Base-by-base conservation (phyloP, 2,888 invertebrate genomes). In the Papilio protenor region DNA sequence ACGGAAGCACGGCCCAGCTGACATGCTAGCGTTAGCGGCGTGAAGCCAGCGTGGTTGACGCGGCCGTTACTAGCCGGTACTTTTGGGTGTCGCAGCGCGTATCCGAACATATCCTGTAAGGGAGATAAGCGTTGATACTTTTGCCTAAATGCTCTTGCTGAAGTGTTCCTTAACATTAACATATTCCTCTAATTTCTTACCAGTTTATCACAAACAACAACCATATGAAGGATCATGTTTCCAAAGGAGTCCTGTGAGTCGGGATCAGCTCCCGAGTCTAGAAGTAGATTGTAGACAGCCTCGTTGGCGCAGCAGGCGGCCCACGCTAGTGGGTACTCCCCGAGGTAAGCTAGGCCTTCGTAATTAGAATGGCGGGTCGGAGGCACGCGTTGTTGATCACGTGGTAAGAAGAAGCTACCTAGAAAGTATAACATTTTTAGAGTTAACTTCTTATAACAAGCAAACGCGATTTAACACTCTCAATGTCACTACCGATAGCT, bases 221-320 rank as follows among this genome's bases (percentile, higher is more conserved):
- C 98, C 99, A 99, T 99, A 89, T 99, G 99, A n/a, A 99, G 95
- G 81, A 99, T 98, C 96, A 99, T 99, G 89, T 99, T 99, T 16
- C 99, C 99, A 87, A 99, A 99, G 0, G 98, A 96, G 90, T 99
- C 99, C 89, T 98, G 98, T n/a, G 97, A 95, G 90, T 99, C 99
- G 0, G 99, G 99, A 92, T 99, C 97, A 0, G 99, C 99, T 1
- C 98, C 99, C 71, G 96, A 96, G 85, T 99, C 98, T 76, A 99
- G 94, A 2, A 99, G 95, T 79, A 99, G 95, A 93, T 99, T 99
- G 89, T 99, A 99, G 16, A 99, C 99, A 74, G 98, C 98, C 91
- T 99, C 99, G 88, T 99, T 99, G 79, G 98, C 98, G 88, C 98
- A 98, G 90, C 99, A 99, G 0, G 99, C 99, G 0, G 99, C 98